phyloP scores from a whole-genome alignment of 1,140 invertebrate species.

The Dufourea novaeangliae region DNA sequence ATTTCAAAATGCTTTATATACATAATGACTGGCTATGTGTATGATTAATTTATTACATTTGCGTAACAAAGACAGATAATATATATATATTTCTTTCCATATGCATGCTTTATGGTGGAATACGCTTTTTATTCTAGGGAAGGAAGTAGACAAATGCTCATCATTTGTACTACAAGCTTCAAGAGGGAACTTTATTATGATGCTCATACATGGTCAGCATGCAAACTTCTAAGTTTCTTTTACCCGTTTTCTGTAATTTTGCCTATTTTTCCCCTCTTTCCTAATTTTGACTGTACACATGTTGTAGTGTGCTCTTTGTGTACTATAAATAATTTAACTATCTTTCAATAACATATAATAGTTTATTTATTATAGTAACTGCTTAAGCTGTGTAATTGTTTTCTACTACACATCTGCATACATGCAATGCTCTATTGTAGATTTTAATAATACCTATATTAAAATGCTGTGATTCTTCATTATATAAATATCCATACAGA shows the following conservation, averaged over 20 bases:
- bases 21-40: neutral
- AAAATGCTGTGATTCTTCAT: neutral
- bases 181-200: constrained; percentile 67
- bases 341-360: neutral
- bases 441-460: neutral
- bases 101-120: constrained; percentile 72
- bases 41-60: constrained; percentile 23
- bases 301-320: neutral
- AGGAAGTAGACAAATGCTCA: constrained; percentile 77
- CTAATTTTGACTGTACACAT: constrained; percentile 21
- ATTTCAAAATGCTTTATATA: neutral
- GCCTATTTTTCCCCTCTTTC: neutral
- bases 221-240: constrained; percentile 67
- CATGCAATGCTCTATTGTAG: neutral
- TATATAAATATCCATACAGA: neutral
- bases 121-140: constrained; percentile 79
- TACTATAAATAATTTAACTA: neutral
- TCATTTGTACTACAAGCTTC: constrained; percentile 74
- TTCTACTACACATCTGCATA: neutral
- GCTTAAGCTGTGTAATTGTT: neutral
- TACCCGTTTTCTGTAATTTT: constrained; percentile 7
- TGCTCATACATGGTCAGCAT: constrained; percentile 77
- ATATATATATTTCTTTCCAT: constrained; percentile 28
- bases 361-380: neutral
- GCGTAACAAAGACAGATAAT: constrained; percentile 15